These are phyloP conservation scores for Chaetodon auriga DNA, from an alignment of 2,113 vertebrate species.

Conservation along the genomic window DNA sequence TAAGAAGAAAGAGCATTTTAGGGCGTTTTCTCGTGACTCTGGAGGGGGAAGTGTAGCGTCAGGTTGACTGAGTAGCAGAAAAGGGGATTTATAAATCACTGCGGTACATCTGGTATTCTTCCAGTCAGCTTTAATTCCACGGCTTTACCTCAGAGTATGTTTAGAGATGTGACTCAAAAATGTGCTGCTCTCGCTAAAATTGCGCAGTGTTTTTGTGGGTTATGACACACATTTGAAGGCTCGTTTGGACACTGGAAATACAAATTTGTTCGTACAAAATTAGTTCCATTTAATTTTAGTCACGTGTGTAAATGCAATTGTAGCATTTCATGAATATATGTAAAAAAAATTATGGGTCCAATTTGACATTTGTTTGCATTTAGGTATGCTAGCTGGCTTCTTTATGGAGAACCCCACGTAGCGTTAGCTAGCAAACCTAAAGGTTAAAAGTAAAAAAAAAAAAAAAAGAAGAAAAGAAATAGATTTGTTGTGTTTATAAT, in stretches of 20 bases:
- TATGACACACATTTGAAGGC: background rate
- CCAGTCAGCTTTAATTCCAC: background rate
- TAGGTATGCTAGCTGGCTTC: background rate
- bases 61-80: background rate
- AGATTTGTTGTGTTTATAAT: too few relatives aligned
- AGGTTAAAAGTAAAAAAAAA: background rate
- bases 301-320: background rate
- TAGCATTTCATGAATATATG: background rate
- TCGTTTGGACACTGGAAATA: background rate
- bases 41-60: background rate
- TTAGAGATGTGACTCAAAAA: background rate
- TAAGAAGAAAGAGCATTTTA: constrained; percentile 32
- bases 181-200: background rate
- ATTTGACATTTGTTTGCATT: background rate
- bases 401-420: background rate
- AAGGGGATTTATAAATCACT: background rate
- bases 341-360: background rate
- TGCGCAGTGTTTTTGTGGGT: background rate
- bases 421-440: background rate
- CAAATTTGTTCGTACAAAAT: background rate
- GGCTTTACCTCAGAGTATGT: background rate
- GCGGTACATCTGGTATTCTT: constrained; percentile 5
- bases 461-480: too few relatives aligned
- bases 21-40: constrained; percentile 37
- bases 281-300: background rate